Conservation (phyloP, 1,140 invertebrate genomes). For the Trichonephila clavipes region DNA sequence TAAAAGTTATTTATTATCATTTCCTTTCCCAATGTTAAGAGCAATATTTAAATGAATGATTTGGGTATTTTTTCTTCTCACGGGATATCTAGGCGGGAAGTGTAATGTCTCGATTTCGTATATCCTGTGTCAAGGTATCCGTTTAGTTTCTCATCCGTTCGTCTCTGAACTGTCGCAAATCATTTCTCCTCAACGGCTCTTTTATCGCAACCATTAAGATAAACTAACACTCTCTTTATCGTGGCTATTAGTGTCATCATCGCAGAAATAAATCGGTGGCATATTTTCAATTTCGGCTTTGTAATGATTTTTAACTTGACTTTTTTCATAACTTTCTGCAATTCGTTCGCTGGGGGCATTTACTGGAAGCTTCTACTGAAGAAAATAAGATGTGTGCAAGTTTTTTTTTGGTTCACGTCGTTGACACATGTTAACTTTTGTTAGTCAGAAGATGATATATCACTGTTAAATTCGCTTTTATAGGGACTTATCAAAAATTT, state of each 20-base stretch:
- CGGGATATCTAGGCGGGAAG: no score
- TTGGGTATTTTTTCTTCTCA: no score
- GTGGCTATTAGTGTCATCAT: neutral
- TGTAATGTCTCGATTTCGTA: no score
- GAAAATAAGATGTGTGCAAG: neutral
- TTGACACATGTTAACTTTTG: neutral
- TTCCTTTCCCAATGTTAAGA: no score
- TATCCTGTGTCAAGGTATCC: no score
- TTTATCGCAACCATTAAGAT: no score
- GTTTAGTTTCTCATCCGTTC: neutral
- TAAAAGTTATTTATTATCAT: no score
- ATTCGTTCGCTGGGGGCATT: neutral
- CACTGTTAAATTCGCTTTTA: neutral
- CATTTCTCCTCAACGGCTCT: neutral
- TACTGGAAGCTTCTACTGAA: neutral
- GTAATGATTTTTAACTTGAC: slow-evolving; percentile 1
- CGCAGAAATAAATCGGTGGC: neutral
- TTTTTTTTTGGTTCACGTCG: neutral
- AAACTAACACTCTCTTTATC: neutral
- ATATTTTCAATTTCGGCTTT: neutral
- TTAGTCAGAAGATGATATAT: neutral
- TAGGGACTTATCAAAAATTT: no score
- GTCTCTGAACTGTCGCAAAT: neutral
- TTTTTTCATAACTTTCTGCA: neutral
- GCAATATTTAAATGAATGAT: no score